These are phyloP conservation scores for Columba janthina DNA, from an alignment of 2,113 vertebrate species.

Conservation along the genomic window DNA sequence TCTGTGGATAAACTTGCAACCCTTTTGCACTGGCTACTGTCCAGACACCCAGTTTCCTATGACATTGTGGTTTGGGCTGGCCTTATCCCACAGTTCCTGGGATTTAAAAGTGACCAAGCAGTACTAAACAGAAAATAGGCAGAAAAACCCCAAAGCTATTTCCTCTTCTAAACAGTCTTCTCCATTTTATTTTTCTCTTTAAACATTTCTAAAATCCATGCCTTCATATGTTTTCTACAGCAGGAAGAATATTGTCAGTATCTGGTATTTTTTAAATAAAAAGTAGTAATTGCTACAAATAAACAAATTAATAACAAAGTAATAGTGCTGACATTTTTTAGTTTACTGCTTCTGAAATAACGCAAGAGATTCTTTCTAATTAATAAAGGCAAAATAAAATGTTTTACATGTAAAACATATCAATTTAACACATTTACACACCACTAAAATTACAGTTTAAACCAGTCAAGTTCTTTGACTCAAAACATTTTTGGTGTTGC, in stretches of 20 bases:
- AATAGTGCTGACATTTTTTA: not conserved
- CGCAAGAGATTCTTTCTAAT: not conserved
- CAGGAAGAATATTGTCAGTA: not conserved
- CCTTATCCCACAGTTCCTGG: not conserved
- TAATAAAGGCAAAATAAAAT: not conserved
- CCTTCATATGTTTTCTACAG: not conserved
- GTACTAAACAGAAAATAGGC: not conserved
- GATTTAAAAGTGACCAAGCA: not conserved
- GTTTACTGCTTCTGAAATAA: not conserved
- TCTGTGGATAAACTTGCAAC: not conserved
- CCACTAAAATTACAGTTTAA: not conserved
- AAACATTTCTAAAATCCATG: not conserved
- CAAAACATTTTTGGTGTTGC: not conserved
- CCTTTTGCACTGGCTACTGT: not conserved
- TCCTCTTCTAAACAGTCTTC: not conserved
- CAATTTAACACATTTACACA: not conserved
- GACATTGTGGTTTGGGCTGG: not conserved
- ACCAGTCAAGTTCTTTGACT: not conserved
- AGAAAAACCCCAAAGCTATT: not conserved
- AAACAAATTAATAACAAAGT: not conserved
- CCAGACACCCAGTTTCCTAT: not conserved
- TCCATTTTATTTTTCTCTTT: not conserved
- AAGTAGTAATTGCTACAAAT: not conserved
- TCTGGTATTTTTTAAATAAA: not conserved
- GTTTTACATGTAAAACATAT: not conserved